Percentiles rank a stretch among this genome's conserved stretches.
Evolutionary conservation across 2,113 vertebrate species (phyloP).

Genomic region (Gavia stellata): DNA sequence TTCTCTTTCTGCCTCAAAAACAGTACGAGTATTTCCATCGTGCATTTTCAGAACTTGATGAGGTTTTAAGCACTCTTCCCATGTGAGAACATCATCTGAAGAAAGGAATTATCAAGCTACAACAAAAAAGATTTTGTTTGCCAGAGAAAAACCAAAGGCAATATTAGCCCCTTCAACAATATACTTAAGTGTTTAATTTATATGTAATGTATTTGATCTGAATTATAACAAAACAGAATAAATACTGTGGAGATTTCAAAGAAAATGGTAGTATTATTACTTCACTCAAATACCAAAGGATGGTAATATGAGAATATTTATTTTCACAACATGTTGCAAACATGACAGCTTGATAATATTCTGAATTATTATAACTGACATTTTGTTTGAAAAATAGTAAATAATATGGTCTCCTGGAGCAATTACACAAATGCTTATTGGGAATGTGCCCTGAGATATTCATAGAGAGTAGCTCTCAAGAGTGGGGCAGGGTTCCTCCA

Average conservation of each 20-base stretch:
- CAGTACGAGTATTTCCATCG: neutral
- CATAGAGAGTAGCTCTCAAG: neutral
- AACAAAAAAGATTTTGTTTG: neutral
- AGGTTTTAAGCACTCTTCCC: neutral
- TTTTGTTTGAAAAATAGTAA: slow-evolving; percentile 11
- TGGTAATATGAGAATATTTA: neutral
- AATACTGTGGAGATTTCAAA: neutral
- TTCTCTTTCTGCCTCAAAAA: neutral
- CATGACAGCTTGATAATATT: neutral
- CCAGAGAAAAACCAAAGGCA: neutral
- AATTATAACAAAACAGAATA: neutral
- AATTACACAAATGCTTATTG: neutral
- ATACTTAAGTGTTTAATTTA: neutral
- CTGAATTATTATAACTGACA: neutral
- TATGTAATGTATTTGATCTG: neutral
- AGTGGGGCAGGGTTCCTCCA: neutral
- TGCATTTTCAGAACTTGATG: neutral
- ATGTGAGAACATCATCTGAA: neutral
- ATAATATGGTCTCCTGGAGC: neutral
- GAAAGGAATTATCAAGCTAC: neutral
- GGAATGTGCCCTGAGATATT: neutral
- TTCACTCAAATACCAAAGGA: neutral
- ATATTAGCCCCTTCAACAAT: neutral
- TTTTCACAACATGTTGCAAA: neutral
- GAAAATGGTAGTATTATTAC: neutral